A percentile compares a stretch with the other conserved stretches of the same genome.
Conservation (phyloP, 2,888 invertebrate species). For the Ramazzottius varieornatus region DNA sequence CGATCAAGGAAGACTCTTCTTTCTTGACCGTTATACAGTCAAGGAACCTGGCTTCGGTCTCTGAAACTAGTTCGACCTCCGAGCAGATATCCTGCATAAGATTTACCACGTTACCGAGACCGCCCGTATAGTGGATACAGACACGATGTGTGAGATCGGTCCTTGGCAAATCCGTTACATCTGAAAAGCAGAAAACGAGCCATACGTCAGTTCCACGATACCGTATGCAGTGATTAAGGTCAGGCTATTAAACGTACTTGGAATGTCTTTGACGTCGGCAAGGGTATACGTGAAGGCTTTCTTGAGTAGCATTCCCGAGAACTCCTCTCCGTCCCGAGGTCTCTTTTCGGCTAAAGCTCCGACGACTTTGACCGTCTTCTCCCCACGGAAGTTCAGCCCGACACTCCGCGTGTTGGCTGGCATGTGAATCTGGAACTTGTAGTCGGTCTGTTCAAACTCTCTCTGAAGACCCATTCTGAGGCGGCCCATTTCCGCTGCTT, state of each 20-base stretch:
- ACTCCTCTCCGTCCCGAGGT: constrained; percentile 44
- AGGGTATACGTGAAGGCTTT: constrained; percentile 94
- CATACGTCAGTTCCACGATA: no score
- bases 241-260: constrained; percentile 33
- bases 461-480: constrained; percentile 73
- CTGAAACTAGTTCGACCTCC: neutral
- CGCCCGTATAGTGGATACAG: neutral
- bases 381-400: constrained; percentile 73
- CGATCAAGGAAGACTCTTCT: neutral
- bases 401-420: constrained; percentile 83
- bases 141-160: neutral
- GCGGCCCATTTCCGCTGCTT: constrained; percentile 93
- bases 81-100: constrained; percentile 2
- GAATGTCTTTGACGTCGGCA: constrained; percentile 60
- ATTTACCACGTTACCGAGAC: neutral
- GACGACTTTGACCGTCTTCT: constrained; percentile 94
- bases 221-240: neutral
- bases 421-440: constrained; percentile 68
- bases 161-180: neutral
- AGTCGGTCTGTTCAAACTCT: constrained; percentile 55
- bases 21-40: neutral
- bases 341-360: constrained; percentile 60
- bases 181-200: neutral
- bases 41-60: neutral
- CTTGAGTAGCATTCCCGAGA: constrained; percentile 82